Evolutionary conservation across 2,113 vertebrate genomes (phyloP).

Genomic region (Paradoxurus hermaphroditus): DNA sequence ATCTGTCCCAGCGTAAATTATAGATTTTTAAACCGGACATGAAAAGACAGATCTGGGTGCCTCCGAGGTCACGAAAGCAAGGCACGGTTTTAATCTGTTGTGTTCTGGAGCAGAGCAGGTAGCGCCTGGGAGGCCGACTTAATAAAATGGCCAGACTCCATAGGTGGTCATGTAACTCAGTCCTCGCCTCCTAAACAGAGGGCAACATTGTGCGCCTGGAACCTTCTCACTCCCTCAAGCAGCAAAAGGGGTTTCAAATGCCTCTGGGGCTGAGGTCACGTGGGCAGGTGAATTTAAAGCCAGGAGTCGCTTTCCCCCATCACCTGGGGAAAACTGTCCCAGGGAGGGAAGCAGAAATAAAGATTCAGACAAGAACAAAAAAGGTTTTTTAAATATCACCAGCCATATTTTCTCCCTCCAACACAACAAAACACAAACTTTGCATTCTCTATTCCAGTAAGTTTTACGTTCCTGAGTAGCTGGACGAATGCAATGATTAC

Average conservation of each 20-base stretch:
- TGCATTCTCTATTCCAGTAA: not conserved
- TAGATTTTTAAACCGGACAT: not conserved
- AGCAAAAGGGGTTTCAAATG: not conserved
- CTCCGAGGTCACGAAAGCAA: not conserved
- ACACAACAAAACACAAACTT: not conserved
- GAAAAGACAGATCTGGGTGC: not conserved
- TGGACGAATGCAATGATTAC: not conserved
- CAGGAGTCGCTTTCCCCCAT: not conserved
- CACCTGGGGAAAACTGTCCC: not conserved
- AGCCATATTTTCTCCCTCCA: not conserved
- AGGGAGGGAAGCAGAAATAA: not conserved
- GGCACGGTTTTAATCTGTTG: not conserved
- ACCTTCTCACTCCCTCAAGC: not conserved
- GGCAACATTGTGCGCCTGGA: not conserved
- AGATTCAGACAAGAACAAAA: not conserved
- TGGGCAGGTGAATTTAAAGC: not conserved
- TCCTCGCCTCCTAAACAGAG: not conserved
- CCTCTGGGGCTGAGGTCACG: not conserved
- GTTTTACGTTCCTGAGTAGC: not conserved
- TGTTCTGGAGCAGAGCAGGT: not conserved
- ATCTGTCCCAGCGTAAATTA: slow-evolving; percentile 67
- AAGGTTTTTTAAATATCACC: not conserved
- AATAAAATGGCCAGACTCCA: not conserved
- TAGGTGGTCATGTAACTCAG: slow-evolving; percentile 30
- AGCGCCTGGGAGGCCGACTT: not conserved